A percentile compares a stretch with the other conserved stretches of the same genome.
phyloP scores from a whole-genome alignment of 2,888 invertebrate species.

The Oscheius sp. region DNA sequence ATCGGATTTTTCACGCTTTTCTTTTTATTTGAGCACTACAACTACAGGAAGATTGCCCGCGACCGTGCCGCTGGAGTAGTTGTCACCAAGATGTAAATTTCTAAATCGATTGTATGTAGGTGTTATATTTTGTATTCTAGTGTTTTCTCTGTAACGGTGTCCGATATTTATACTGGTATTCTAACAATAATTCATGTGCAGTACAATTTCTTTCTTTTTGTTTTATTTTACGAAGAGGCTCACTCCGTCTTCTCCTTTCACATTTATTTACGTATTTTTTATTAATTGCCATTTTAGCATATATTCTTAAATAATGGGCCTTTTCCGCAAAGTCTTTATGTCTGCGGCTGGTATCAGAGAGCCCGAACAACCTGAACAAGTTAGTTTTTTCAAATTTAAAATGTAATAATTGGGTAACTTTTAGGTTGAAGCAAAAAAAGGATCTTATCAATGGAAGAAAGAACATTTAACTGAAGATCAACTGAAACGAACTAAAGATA shows the following conservation, averaged over 20 bases:
- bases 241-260: conserved; percentile 22
- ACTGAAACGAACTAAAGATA: conserved; percentile 51
- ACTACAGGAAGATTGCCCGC: conserved; percentile 46
- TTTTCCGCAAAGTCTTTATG: conserved; percentile 61
- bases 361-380: conserved; percentile 17
- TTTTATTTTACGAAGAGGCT: conserved; percentile 4
- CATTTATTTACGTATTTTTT: conserved; percentile 26
- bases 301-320: conserved; percentile 50
- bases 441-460: conserved; percentile 54
- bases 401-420: not conserved
- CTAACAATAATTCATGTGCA: conserved; percentile 21
- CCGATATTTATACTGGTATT: conserved; percentile 1
- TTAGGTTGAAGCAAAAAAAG: conserved; percentile 43
- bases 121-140: not conserved
- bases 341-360: conserved; percentile 52
- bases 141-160: not conserved
- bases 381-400: not conserved
- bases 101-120: not conserved
- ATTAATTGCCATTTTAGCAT: not conserved
- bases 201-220: conserved; percentile 14
- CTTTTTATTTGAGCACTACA: conserved; percentile 50
- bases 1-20: conserved; percentile 57
- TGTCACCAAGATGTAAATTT: conserved; percentile 50
- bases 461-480: conserved; percentile 53
- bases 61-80: conserved; percentile 61